A percentile compares a stretch with the other conserved stretches of the same genome.
phyloP scores from a whole-genome alignment of 2,113 vertebrate species.

The Cavia aperea region DNA sequence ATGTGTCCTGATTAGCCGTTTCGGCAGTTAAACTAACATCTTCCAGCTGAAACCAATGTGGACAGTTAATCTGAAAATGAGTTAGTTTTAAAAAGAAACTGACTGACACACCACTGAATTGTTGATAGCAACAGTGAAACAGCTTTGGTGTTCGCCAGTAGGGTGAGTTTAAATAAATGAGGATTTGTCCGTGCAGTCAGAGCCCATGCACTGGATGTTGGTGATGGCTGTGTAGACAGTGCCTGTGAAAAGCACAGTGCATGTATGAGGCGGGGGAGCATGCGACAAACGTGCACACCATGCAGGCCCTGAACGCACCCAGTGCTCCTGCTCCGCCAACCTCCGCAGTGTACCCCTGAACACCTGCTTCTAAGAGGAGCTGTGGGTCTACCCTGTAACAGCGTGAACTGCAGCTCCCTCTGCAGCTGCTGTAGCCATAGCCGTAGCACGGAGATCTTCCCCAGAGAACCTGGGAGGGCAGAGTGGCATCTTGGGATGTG shows the following conservation, averaged over 20 bases:
- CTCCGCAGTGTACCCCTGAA: neutral
- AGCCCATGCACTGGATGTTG: neutral
- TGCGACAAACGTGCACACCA: neutral
- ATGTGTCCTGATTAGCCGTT: neutral
- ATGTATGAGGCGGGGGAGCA: neutral
- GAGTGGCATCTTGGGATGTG: neutral
- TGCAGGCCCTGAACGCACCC: neutral
- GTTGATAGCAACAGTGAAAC: neutral
- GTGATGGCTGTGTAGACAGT: neutral
- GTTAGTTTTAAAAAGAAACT: neutral
- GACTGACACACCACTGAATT: neutral
- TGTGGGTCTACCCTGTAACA: neutral
- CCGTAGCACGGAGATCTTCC: neutral
- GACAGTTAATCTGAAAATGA: constrained; percentile 10
- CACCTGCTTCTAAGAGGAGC: neutral
- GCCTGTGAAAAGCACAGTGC: neutral
- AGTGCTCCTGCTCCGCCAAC: neutral
- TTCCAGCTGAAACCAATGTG: neutral
- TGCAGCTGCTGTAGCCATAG: neutral
- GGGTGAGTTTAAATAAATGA: neutral
- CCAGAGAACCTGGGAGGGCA: neutral
- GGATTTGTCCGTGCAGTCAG: neutral
- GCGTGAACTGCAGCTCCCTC: neutral
- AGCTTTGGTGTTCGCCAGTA: neutral
- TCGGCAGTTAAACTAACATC: neutral